phyloP scores from a whole-genome alignment of 2,888 invertebrate species.

The Lithophane semibrunnea region DNA sequence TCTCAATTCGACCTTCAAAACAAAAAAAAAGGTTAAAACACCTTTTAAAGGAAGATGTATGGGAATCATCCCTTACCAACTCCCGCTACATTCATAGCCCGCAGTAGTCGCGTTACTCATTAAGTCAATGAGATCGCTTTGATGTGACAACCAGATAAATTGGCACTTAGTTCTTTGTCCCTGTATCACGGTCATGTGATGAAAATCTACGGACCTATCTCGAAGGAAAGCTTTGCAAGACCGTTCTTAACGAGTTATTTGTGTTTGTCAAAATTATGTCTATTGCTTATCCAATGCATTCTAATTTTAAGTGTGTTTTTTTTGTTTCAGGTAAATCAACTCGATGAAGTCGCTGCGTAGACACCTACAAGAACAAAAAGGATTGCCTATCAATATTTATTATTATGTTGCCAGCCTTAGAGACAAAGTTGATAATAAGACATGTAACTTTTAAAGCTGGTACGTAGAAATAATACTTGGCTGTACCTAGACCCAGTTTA shows the following conservation, averaged over 20 bases:
- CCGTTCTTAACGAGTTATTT: background rate
- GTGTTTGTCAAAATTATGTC: background rate
- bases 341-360: background rate
- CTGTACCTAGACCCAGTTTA: background rate
- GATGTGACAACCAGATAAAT: constrained; percentile 55
- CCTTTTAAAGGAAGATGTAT: background rate
- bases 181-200: background rate
- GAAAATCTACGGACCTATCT: background rate
- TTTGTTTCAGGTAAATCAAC: background rate
- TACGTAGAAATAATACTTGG: background rate
- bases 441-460: background rate
- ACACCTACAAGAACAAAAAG: background rate
- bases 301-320: background rate
- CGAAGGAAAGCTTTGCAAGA: background rate
- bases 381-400: background rate
- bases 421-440: background rate
- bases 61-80: background rate
- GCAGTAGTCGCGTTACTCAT: constrained; percentile 36
- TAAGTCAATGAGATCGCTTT: constrained; percentile 58
- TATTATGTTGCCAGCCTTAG: background rate
- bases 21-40: background rate
- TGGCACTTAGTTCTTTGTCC: constrained; percentile 31
- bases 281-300: background rate
- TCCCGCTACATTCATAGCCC: constrained; percentile 18
- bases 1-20: background rate